A percentile compares a stretch with the other conserved stretches of the same genome.
These are phyloP conservation scores for Drosophila pseudotakahashii DNA, from an alignment of 2,888 invertebrate species.

Conservation along the genomic window DNA sequence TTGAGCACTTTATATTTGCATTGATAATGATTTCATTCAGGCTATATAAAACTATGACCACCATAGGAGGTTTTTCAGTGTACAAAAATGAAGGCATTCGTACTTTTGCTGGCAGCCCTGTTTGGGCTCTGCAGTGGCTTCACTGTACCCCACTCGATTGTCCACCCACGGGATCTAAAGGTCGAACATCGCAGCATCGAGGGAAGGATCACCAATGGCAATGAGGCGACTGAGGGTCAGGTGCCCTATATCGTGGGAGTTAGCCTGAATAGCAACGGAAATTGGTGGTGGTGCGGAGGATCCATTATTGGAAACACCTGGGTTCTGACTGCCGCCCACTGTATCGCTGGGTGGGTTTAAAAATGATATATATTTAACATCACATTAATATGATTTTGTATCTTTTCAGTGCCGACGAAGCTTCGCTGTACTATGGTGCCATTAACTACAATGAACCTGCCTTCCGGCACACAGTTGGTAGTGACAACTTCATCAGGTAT, in stretches of 20 bases:
- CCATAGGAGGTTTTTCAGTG: slow-evolving; percentile 6
- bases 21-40: slow-evolving; percentile 6
- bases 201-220: slow-evolving; percentile 66
- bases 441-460: slow-evolving; percentile 38
- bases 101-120: background rate
- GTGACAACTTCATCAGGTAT: slow-evolving; percentile 31
- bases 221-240: slow-evolving; percentile 41
- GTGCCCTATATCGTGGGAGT: slow-evolving; percentile 70
- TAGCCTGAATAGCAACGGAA: slow-evolving; percentile 44
- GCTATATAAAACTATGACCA: slow-evolving; percentile 9
- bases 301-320: slow-evolving; percentile 60
- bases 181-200: slow-evolving; percentile 19
- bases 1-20: slow-evolving; percentile 15
- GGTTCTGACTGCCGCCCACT: slow-evolving; percentile 70
- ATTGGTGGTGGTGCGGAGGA: slow-evolving; percentile 68
- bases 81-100: slow-evolving; percentile 1
- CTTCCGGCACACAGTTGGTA: slow-evolving; percentile 30
- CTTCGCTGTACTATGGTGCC: slow-evolving; percentile 44
- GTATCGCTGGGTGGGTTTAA: slow-evolving; percentile 20
- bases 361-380: too few relatives aligned
- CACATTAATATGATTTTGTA: too few relatives aligned
- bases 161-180: slow-evolving; percentile 32
- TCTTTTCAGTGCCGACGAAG: slow-evolving; percentile 27
- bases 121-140: slow-evolving; percentile 17
- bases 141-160: slow-evolving; percentile 17